Percentiles rank a stretch among this genome's conserved stretches.
Conservation (phyloP, 2,888 invertebrate genomes). For the Conomelus anceps region DNA sequence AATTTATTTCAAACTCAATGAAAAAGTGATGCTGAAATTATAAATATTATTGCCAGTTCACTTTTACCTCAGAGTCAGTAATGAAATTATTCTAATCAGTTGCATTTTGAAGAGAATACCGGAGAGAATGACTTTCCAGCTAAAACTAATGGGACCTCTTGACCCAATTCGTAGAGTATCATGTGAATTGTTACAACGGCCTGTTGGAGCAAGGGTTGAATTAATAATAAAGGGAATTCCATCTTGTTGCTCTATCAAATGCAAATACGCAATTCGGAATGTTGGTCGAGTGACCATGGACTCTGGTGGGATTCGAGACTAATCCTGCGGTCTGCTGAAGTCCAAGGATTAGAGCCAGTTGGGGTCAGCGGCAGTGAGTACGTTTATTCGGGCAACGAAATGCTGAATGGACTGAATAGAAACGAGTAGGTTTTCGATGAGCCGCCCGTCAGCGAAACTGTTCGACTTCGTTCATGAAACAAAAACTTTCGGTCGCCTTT, state of each 20-base stretch:
- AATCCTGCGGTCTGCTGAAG: neutral
- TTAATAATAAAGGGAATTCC: neutral
- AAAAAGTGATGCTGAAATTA: no score
- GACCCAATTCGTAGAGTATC: neutral
- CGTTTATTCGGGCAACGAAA: neutral
- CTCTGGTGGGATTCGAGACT: neutral
- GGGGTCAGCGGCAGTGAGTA: neutral
- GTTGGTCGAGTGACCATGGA: no score
- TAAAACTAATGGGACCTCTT: neutral
- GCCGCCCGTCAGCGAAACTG: neutral
- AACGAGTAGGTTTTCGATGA: neutral
- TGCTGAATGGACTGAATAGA: neutral
- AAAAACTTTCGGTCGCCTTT: neutral
- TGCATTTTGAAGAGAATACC: neutral
- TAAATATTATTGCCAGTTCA: neutral
- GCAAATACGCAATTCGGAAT: neutral
- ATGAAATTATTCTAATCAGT: neutral
- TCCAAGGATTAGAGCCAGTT: neutral
- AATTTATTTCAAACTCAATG: no score
- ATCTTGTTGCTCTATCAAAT: neutral
- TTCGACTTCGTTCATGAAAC: neutral
- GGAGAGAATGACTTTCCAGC: neutral
- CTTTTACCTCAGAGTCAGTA: neutral
- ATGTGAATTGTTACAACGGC: neutral
- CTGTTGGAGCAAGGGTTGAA: neutral